Evolutionary conservation across 2,888 invertebrate species (phyloP).

Genomic region (Portevinia maculata): DNA sequence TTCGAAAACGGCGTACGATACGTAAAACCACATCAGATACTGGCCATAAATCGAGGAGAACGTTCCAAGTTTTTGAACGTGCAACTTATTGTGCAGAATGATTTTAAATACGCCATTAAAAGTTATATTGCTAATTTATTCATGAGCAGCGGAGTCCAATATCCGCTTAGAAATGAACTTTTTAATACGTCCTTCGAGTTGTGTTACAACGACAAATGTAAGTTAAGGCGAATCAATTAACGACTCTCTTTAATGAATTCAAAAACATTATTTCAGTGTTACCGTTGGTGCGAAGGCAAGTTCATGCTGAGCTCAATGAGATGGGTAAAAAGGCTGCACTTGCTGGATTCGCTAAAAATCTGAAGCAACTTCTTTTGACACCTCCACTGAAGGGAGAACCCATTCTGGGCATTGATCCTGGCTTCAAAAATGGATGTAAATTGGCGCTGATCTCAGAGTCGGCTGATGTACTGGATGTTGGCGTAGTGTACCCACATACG

Average conservation of each 20-base stretch:
- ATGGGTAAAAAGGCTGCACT: constrained; percentile 92
- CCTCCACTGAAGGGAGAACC: constrained; percentile 91
- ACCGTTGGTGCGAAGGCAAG: constrained; percentile 87
- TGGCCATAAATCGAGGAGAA: constrained; percentile 95
- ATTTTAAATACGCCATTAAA: constrained; percentile 85
- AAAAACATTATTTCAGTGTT: constrained; percentile 85
- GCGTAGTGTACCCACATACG: constrained; percentile 87
- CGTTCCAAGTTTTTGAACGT: constrained; percentile 89
- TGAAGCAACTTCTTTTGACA: constrained; percentile 92
- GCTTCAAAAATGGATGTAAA: constrained; percentile 95
- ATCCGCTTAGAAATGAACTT: constrained; percentile 81
- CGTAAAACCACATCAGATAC: constrained; percentile 92
- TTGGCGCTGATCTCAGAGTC: constrained; percentile 90
- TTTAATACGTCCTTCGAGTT: constrained; percentile 85
- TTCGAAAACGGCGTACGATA: constrained; percentile 86
- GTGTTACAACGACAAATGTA: constrained; percentile 84
- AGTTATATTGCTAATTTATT: constrained; percentile 83
- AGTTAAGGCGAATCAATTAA: constrained; percentile 77
- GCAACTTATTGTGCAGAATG: constrained; percentile 88
- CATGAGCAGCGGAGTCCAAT: constrained; percentile 79
- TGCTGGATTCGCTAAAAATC: constrained; percentile 92
- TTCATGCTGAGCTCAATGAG: constrained; percentile 89
- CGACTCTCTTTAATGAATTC: too few relatives aligned
- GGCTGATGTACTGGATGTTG: constrained; percentile 88
- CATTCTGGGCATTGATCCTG: constrained; percentile 95